Evolutionary conservation across 1,140 invertebrate species (phyloP), one percentile per base, ranked within the genome.

Genomic region (Gryon sp.): DNA sequence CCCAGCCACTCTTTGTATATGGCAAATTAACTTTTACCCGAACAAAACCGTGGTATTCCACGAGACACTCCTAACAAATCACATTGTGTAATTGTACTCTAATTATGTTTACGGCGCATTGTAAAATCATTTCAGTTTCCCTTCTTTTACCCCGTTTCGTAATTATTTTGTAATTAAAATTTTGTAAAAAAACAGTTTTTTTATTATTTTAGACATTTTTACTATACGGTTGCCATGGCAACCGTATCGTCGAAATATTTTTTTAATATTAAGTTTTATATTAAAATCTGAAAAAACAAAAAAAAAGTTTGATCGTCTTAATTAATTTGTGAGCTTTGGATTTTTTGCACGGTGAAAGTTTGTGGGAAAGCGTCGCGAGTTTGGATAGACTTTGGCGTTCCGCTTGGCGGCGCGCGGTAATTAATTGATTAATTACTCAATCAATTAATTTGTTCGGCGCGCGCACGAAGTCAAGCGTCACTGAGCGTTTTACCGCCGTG

Each of bases 351-450:
- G n/a, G n/a, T 24, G 30, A 46, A 15, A 50, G 12, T 52, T 36
- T 55, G 19, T 18, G 52, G 12, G 18, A 60, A 46, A 32, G 0
- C 7, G 14, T 34, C 14, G 0, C 4, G 15, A 41, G 24, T 43
- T 43, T 36, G 1, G 19, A n/a, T 32, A 22, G 20, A 2, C 4
- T 34, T 41, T 11, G 36, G 19, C 60, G 60, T 66, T 74, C 50
- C 53, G 50, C 53, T 66, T 59, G 2, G 45, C 43, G 28, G 60
- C 59, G 36, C 62, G 65, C 63, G 68, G 59, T 78, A 74, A 78
- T 78, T 74, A 78, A 73, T 78, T 74, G 63, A 74, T 74, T 74
- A 78, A 74, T 78, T 78, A 73, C 69, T 70, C 45, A 52, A 66
- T 78, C 76, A 70, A 66, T 74, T 78, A 78, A 78, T 78, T 78